Base-by-base conservation (phyloP, 2,113 vertebrate species). In the Regulus satrapa region DNA sequence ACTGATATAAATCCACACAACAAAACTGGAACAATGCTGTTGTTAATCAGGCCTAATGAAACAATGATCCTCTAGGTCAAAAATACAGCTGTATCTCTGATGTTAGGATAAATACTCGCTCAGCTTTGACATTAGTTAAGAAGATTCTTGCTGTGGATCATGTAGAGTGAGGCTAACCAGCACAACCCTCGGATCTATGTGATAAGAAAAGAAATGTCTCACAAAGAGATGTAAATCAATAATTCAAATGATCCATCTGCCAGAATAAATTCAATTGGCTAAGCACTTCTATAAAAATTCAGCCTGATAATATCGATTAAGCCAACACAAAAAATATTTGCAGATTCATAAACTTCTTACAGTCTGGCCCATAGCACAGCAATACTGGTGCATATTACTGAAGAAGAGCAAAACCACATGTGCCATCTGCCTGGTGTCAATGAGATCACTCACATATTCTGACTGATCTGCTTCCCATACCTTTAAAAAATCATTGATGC, bases 31-130 rank as follows among this genome's bases (percentile, higher is more conserved):
- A 59, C 81, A 90, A 85, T 32, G 51, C 72, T 92, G 89, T 45
- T 83, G 71, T 88, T 89, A 92, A 93, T 90, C 75, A 95, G 58
- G 49, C 25, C 67, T 85, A 95, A 94, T 74, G 79, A 94, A 88
- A 89, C n/a, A 76, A 80, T 40, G 20, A 87, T 79, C 79, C 51
- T 90, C 68, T 61, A 86, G 88, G 85, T 95, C 90, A 96, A 76
- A 86, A 95, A 95, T 52, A 25, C 82, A 93, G 90, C 85, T 95
- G 82, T 93, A 93, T 63, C 63, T 71, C 85, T 86, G 78, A 89
- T 83, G 67, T 80, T 79, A 59, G 67, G 92, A 90, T 85, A 94
- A 92, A 92, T 82, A 79, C 18, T 84, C 0, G 0, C n/a, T 85
- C n/a, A 59, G 71, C 79, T 95, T 83, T 93, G 59, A 95, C 94